Conservation (phyloP, 2,888 invertebrate species). For the Syrista parreyssii region DNA sequence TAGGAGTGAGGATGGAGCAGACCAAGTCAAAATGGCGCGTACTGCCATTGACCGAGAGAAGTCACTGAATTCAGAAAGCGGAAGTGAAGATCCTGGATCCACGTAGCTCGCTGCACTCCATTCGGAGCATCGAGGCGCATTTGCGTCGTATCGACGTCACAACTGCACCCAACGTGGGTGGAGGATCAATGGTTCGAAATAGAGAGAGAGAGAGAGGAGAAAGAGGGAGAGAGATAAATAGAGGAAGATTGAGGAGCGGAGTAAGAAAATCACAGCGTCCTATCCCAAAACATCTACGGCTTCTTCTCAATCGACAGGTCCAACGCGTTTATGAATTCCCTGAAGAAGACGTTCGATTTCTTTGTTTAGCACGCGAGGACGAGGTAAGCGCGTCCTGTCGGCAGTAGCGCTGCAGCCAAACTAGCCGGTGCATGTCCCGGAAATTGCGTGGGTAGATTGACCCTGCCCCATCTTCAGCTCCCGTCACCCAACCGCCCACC, state of each 20-base stretch:
- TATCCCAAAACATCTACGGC: neutral
- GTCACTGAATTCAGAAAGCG: neutral
- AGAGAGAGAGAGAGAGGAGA: neutral
- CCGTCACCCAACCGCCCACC: slow-evolving; percentile 16
- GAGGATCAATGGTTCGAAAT: neutral
- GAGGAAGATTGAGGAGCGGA: neutral
- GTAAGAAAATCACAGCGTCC: neutral
- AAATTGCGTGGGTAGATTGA: slow-evolving; percentile 53
- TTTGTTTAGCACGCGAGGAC: neutral
- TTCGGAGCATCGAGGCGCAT: neutral
- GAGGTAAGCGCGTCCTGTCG: slow-evolving; percentile 34
- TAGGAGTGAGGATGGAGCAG: neutral
- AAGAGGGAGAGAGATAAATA: neutral
- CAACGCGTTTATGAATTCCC: neutral
- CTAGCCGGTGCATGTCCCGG: slow-evolving; percentile 49
- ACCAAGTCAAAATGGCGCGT: neutral
- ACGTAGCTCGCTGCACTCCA: neutral
- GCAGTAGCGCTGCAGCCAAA: slow-evolving; percentile 42
- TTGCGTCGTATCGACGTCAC: neutral
- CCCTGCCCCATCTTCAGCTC: slow-evolving; percentile 32
- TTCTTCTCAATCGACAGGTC: neutral
- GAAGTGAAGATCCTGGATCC: neutral
- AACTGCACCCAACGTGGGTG: neutral
- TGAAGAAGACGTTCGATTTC: neutral
- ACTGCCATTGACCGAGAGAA: neutral